Evolutionary conservation across 2,888 invertebrate genomes (phyloP).

Genomic region (Tetragnatha montana): DNA sequence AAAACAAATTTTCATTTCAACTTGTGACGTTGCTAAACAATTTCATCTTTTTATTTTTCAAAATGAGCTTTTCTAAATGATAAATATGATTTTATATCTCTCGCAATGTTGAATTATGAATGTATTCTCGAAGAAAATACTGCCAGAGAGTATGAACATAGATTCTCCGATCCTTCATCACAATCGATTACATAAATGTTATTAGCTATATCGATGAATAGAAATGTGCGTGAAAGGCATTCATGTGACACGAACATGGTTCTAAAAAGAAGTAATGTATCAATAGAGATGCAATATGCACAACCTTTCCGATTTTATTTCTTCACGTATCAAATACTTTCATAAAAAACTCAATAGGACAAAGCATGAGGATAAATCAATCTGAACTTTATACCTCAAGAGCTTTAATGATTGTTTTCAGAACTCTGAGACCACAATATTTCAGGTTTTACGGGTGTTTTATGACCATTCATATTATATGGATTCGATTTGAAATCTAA

Average conservation of each 20-base stretch:
- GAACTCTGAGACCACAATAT: slow-evolving; percentile 33
- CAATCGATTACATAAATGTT: slow-evolving; percentile 12
- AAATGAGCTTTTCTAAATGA: too few relatives aligned
- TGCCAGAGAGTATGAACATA: neutral
- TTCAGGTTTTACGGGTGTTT: slow-evolving; percentile 36
- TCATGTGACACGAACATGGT: slow-evolving; percentile 8
- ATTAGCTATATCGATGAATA: slow-evolving; percentile 26
- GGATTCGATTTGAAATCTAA: slow-evolving; percentile 30
- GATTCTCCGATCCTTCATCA: slow-evolving; percentile 18
- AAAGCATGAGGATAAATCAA: slow-evolving; percentile 37
- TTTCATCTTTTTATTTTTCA: too few relatives aligned
- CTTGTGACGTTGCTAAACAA: too few relatives aligned
- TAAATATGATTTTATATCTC: too few relatives aligned
- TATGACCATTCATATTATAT: slow-evolving; percentile 33
- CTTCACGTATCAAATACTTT: slow-evolving; percentile 14
- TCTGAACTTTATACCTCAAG: slow-evolving; percentile 9
- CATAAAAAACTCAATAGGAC: slow-evolving; percentile 31
- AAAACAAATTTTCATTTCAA: too few relatives aligned
- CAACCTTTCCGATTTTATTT: slow-evolving; percentile 1
- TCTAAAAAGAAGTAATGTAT: slow-evolving; percentile 18
- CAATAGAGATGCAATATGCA: slow-evolving; percentile 20
- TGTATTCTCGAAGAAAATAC: too few relatives aligned
- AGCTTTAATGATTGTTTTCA: slow-evolving; percentile 13
- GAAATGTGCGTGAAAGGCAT: slow-evolving; percentile 9
- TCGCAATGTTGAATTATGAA: too few relatives aligned